Percentiles rank a stretch among this genome's conserved stretches.
Evolutionary conservation across 2,113 vertebrate genomes (phyloP).

Genomic region (Lepus timidus): DNA sequence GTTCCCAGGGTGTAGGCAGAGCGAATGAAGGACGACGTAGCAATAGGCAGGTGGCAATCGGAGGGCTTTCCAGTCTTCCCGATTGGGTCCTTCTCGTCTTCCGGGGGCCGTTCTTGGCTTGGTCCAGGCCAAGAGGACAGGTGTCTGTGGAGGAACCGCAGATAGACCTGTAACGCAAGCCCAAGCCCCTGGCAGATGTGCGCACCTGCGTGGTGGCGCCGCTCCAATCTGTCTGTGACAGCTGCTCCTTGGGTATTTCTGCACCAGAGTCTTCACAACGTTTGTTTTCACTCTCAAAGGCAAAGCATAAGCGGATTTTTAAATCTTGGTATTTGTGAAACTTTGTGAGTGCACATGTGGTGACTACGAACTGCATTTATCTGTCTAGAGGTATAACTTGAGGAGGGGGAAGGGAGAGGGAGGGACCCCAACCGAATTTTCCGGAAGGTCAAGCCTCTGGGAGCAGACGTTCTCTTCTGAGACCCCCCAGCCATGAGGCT

Average conservation of each 20-base stretch:
- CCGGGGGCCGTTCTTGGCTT: background rate
- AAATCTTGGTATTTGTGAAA: background rate
- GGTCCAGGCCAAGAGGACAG: background rate
- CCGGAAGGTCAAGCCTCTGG: background rate
- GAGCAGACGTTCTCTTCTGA: background rate
- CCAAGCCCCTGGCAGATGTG: background rate
- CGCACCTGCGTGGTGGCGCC: too few species aligned
- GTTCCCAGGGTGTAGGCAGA: background rate
- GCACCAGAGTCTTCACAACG: background rate
- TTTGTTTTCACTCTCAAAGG: background rate
- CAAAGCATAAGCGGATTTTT: background rate
- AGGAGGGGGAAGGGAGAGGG: background rate
- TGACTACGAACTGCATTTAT: background rate
- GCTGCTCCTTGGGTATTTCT: background rate
- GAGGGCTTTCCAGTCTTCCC: background rate
- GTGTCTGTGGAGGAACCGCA: fast-evolving
- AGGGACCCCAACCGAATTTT: background rate
- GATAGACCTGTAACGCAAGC: background rate
- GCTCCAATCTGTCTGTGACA: background rate
- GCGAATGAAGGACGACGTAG: background rate
- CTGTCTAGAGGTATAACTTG: too few species aligned
- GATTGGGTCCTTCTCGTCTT: background rate
- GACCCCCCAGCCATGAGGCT: background rate
- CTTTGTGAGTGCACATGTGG: background rate
- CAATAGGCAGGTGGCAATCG: background rate